Conservation (phyloP, 2,888 invertebrate species). For the Phaedon cochleariae region DNA sequence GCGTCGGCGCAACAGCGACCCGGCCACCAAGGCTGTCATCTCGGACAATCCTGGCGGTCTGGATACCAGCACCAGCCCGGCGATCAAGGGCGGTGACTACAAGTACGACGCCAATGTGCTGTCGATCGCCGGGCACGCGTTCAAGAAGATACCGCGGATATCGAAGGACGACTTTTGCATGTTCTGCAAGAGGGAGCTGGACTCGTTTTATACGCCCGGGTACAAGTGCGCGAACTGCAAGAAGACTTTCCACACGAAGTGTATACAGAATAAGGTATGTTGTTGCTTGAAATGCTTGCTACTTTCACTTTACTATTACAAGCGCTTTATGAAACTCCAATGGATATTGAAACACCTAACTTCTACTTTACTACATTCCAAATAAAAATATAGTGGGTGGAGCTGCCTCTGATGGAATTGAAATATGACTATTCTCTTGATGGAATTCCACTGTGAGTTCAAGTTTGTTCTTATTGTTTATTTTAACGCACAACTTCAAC, state of each 20-base stretch:
- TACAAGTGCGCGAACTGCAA: constrained; percentile 86
- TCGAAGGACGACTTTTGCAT: constrained; percentile 82
- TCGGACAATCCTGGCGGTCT: constrained; percentile 53
- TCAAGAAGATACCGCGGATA: constrained; percentile 79
- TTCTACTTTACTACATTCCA: too few species aligned
- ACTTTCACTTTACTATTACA: too few species aligned
- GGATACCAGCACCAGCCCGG: constrained; percentile 64
- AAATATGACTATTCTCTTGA: too few species aligned
- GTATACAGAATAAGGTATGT: constrained; percentile 81
- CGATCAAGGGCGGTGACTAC: constrained; percentile 66
- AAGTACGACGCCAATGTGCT: constrained; percentile 68
- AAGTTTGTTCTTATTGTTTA: too few species aligned
- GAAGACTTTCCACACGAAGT: constrained; percentile 87
- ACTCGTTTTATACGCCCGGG: constrained; percentile 81
- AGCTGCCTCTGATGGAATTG: too few species aligned
- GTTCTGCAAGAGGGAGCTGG: constrained; percentile 82
- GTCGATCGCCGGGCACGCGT: constrained; percentile 78
- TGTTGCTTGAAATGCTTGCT: too few species aligned
- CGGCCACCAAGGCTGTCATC: constrained; percentile 66
- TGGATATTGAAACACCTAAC: too few species aligned
- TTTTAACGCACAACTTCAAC: too few species aligned
- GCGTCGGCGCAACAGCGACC: constrained; percentile 78
- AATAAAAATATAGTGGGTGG: too few species aligned
- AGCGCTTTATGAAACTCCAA: too few species aligned
- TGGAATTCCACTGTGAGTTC: too few species aligned